Base-by-base conservation (phyloP, 64 coral and sea anemone genomes). In the Trachythela sp. region DNA sequence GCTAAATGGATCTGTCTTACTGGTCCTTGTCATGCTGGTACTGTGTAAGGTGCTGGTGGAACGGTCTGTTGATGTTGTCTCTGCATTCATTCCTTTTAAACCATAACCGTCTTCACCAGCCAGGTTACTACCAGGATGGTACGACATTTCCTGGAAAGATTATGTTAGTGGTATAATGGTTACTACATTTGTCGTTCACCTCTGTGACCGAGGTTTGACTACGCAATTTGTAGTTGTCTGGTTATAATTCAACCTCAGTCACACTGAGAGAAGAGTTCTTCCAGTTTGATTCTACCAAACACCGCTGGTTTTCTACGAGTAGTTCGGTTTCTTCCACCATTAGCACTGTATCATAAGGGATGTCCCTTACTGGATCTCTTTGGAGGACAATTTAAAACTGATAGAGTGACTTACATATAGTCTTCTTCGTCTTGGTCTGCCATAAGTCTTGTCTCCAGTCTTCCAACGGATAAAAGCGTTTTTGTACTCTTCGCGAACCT, bases 381-480 rank as follows among this genome's bases (percentile, higher is more conserved):
- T 20, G 68, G 68, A 72, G 0, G 26, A 72, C 13, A 2, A n/a
- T n/a, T n/a, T n/a, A n/a, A n/a, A 68, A 68, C 59, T 20, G n/a
- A 75, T 85, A 6, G 18, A 68, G 0, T 20, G 26, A 93, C 96
- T 99, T 94, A 99, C 96, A 94, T 94, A 99, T 42, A 94, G 89
- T 39, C 92, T 85, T 64, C 88, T 58, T 0, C 91, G 91, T 89
- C 94, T 94, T 40, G 92, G 89, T 76, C 94, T 84, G 48, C 96
- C 96, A 54, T 99, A 99, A 17, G 89, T 95, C 87, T 95, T 99
- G 89, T 99, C 96, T 5, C 93, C 93, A 60, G 96, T 99, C 83
- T 95, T 99, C 96, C 96, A 99, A 6, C 96, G 91, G 83, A 93
- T 95, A 84, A 93, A 99, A 7, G 94, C 96, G 85, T 99, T 99